Conservation (phyloP, 2,797 vertebrate genomes). For the Acropternis orthonyx region DNA sequence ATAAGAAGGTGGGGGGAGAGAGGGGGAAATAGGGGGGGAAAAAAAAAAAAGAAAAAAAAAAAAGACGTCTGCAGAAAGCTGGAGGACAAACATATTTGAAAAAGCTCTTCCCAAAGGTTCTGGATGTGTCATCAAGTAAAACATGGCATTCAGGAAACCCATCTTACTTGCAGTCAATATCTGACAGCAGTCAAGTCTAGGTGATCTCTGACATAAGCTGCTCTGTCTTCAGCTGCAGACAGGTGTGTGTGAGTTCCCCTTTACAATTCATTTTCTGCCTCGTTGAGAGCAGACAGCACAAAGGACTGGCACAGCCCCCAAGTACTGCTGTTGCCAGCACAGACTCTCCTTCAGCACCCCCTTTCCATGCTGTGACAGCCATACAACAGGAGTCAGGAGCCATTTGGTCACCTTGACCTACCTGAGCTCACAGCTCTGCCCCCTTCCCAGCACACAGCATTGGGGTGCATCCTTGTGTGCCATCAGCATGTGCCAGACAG, state of each 20-base stretch:
- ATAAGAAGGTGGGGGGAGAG: background rate
- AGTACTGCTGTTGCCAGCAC: background rate
- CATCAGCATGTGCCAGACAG: rapidly evolving
- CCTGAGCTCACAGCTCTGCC: background rate
- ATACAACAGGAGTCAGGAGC: background rate
- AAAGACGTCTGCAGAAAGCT: background rate
- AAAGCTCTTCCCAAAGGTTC: background rate
- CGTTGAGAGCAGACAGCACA: background rate
- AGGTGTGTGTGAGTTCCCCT: background rate
- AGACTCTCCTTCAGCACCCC: background rate
- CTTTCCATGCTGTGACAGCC: rapidly evolving
- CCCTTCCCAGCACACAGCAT: background rate
- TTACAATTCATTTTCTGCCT: background rate
- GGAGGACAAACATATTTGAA: background rate
- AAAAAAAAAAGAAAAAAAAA: no score
- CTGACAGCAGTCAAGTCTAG: background rate
- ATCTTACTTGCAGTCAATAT: background rate
- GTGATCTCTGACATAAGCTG: background rate
- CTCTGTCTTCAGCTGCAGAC: background rate
- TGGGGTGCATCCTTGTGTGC: background rate
- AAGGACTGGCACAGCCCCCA: background rate
- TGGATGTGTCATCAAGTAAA: background rate
- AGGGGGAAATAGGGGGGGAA: no score
- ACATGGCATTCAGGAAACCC: background rate
- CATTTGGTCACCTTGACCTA: background rate